Conservation (phyloP, 2,113 vertebrate genomes). For the Drymodes brunneopygia region DNA sequence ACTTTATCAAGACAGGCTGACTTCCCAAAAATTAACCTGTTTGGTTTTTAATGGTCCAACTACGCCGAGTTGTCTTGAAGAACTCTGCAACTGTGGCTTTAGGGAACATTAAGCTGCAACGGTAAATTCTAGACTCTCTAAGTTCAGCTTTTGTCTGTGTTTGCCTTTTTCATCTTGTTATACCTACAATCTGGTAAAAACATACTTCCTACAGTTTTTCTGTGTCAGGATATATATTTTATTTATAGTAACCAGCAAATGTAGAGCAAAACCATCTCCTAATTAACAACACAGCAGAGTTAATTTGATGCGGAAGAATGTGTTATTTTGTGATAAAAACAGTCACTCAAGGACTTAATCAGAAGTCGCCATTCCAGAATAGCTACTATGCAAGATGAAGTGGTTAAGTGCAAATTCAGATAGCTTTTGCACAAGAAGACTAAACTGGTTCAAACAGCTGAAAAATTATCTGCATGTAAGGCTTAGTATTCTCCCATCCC, state of each 20-base stretch:
- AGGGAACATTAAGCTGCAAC: not conserved
- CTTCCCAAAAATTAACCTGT: not conserved
- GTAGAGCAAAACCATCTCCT: not conserved
- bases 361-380: not conserved
- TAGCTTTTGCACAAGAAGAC: not conserved
- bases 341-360: not conserved
- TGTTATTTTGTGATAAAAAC: not conserved
- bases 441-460: not conserved
- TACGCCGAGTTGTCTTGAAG: not conserved
- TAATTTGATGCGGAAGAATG: not conserved
- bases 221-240: not conserved
- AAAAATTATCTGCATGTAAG: not conserved
- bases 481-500: not conserved
- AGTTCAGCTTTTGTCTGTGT: not conserved
- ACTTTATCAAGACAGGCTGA: not conserved
- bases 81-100: not conserved
- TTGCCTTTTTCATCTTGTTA: not conserved
- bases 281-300: not conserved
- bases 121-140: not conserved
- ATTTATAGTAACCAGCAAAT: not conserved
- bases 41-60: not conserved
- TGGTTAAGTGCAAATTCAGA: not conserved
- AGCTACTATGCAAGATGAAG: not conserved
- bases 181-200: not conserved
- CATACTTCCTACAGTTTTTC: not conserved